These are phyloP conservation scores for Rhagium mordax DNA, from an alignment of 2,888 invertebrate genomes.

Conservation along the genomic window DNA sequence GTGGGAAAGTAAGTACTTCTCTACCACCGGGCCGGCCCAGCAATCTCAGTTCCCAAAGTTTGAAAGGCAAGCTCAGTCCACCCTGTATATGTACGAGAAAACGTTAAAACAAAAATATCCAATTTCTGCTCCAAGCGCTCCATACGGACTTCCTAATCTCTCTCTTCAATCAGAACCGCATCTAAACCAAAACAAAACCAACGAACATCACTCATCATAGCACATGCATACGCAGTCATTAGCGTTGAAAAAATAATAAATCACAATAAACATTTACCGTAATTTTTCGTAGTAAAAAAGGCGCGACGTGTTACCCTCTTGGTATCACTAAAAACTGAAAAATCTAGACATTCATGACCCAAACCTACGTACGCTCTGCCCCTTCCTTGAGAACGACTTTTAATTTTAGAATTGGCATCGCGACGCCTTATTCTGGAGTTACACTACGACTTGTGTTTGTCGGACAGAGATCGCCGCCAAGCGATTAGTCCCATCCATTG, in stretches of 20 bases:
- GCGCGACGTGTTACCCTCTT: slow-evolving; percentile 58
- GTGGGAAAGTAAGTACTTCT: too few relatives aligned
- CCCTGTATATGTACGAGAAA: not conserved
- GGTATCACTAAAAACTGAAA: slow-evolving; percentile 67
- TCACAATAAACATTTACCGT: slow-evolving; percentile 52
- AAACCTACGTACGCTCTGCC: slow-evolving; percentile 58
- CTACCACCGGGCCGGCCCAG: too few relatives aligned
- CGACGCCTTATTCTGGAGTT: slow-evolving; percentile 69
- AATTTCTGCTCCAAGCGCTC: not conserved
- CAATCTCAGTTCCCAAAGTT: too few relatives aligned
- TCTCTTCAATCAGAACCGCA: slow-evolving; percentile 13
- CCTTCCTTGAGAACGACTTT: slow-evolving; percentile 69
- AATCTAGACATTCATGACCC: slow-evolving; percentile 62
- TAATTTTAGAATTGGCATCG: slow-evolving; percentile 79
- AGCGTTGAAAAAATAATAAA: slow-evolving; percentile 25
- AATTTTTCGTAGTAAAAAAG: slow-evolving; percentile 47
- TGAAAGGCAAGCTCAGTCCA: not conserved
- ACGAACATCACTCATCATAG: slow-evolving; percentile 19
- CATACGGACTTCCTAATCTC: not conserved
- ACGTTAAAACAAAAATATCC: not conserved
- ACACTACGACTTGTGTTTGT: slow-evolving; percentile 3
- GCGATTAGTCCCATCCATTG: slow-evolving; percentile 11
- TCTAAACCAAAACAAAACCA: slow-evolving; percentile 17
- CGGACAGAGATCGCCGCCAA: slow-evolving; percentile 4
- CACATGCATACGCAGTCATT: slow-evolving; percentile 28